Percentiles rank a stretch among this genome's conserved stretches.
Conservation (phyloP, 2,113 vertebrate species). For the Spheniscus mendiculus region DNA sequence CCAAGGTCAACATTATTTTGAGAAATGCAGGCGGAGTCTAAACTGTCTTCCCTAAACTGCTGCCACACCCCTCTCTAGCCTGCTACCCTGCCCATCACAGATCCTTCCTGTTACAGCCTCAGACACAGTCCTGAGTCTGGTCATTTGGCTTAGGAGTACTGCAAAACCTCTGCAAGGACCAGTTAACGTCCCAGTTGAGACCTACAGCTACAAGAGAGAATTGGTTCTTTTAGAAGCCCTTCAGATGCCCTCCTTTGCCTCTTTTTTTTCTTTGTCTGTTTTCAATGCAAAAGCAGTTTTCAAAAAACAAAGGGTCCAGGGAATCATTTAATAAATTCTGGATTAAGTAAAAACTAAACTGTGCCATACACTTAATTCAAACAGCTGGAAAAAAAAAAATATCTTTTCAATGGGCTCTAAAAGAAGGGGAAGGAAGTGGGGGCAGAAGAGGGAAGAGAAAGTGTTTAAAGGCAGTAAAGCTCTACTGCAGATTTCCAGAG, state of each 20-base stretch:
- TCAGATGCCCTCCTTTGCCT: not conserved
- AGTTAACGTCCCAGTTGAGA: not conserved
- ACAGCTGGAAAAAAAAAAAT: not conserved
- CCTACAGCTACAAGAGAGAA: not conserved
- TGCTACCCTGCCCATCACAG: not conserved
- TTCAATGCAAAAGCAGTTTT: slow-evolving; percentile 13
- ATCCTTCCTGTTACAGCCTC: not conserved
- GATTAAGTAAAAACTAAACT: not conserved
- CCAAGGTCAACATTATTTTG: not conserved
- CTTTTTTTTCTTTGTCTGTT: not conserved
- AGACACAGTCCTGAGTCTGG: not conserved
- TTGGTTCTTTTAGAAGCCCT: not conserved
- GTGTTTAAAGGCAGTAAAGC: not conserved
- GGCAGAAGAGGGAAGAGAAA: not conserved
- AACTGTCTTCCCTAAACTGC: not conserved
- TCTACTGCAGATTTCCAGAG: not conserved
- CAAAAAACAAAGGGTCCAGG: not conserved
- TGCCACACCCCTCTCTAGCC: not conserved
- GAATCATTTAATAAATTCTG: slow-evolving; percentile 3
- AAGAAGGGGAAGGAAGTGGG: not conserved
- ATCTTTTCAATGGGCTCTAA: not conserved
- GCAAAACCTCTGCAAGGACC: not conserved
- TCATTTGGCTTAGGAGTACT: not conserved
- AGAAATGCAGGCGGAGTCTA: not conserved
- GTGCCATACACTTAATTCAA: not conserved